Evolutionary conservation across 2,113 vertebrate genomes (phyloP).

Genomic region (Gorilla gorilla): DNA sequence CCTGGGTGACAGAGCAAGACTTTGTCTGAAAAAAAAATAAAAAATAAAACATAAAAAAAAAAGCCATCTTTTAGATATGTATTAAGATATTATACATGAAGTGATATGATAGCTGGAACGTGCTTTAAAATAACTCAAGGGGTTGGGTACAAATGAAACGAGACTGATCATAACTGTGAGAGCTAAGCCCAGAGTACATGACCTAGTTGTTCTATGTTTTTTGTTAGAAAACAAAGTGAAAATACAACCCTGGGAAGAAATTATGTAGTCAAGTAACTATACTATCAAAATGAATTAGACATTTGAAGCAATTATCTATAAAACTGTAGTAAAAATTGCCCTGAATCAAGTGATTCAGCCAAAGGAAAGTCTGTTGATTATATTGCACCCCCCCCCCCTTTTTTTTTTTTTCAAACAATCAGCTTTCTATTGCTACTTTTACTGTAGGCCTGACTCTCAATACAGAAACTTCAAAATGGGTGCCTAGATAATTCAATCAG

Average conservation of each 20-base stretch:
- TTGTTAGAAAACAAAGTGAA: neutral
- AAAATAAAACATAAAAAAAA: neutral
- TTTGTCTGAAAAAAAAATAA: neutral
- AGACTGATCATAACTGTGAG: neutral
- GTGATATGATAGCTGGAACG: neutral
- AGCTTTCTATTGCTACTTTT: neutral
- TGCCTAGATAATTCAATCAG: neutral
- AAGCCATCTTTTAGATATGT: neutral
- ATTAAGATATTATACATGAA: neutral
- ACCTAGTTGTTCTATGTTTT: neutral
- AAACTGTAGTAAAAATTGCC: neutral
- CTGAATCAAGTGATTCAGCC: neutral
- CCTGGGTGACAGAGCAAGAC: too few species aligned
- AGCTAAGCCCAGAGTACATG: neutral
- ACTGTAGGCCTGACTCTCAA: neutral
- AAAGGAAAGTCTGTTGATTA: neutral
- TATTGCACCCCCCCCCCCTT: accelerated
- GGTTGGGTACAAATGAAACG: too few species aligned
- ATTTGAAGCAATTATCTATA: neutral
- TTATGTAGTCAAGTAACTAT: neutral
- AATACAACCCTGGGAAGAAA: neutral
- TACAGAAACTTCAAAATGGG: neutral
- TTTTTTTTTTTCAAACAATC: too few species aligned
- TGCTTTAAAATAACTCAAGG: neutral
- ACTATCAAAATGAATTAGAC: neutral